Conservation (phyloP, 2,888 invertebrate species). For the Drosophila yooni region DNA sequence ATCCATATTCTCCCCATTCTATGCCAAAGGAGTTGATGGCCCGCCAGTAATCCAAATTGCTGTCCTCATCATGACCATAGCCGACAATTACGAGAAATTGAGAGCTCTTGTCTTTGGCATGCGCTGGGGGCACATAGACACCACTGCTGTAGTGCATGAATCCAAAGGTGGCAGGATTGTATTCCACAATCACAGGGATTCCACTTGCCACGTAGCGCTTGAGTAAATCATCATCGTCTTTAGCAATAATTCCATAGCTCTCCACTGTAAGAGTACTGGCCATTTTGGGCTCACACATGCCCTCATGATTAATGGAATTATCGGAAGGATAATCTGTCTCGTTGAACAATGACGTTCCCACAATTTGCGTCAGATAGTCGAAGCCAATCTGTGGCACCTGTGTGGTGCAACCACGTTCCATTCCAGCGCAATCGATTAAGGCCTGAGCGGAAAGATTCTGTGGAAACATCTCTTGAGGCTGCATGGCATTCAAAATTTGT, state of each 20-base stretch:
- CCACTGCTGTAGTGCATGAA: conserved; percentile 83
- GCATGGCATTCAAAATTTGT: conserved; percentile 58
- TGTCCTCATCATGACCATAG: conserved; percentile 69
- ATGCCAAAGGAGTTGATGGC: conserved; percentile 82
- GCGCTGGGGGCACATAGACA: conserved; percentile 71
- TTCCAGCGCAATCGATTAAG: conserved; percentile 91
- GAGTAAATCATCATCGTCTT: conserved; percentile 66
- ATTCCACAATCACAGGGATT: conserved; percentile 79
- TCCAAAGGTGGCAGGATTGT: conserved; percentile 80
- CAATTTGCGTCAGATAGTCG: conserved; percentile 89
- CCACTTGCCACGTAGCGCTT: conserved; percentile 62
- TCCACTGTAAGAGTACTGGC: conserved; percentile 39
- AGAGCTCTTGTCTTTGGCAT: conserved; percentile 51
- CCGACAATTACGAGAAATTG: conserved; percentile 82
- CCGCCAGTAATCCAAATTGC: conserved; percentile 74
- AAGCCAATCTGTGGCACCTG: conserved; percentile 92
- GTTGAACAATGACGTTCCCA: conserved; percentile 90
- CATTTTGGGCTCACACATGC: conserved; percentile 65
- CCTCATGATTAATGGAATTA: conserved; percentile 38
- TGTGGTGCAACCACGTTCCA: conserved; percentile 87
- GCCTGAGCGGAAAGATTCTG: conserved; percentile 91
- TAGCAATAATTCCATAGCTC: conserved; percentile 57
- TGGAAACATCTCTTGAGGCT: rapidly evolving
- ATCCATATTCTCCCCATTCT: conserved; percentile 82
- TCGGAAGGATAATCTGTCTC: conserved; percentile 91